Conservation (phyloP, 2,797 vertebrate species). For the Accipiter superciliosus region DNA sequence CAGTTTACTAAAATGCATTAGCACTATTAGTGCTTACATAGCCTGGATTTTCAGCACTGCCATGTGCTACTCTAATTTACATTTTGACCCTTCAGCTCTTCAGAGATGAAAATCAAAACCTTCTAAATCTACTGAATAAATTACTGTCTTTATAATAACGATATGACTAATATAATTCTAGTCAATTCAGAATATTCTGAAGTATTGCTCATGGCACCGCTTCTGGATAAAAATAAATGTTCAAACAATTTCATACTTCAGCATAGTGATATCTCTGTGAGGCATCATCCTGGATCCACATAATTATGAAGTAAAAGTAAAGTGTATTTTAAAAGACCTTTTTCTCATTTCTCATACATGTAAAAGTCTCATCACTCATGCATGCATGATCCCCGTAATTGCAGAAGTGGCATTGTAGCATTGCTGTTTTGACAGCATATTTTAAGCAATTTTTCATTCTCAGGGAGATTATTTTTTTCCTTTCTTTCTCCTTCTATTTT, state of each 20-base stretch:
- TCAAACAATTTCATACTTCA: constrained; percentile 19
- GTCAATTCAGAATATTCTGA: constrained; percentile 1
- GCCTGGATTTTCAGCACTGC: background rate
- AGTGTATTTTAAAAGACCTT: constrained; percentile 22
- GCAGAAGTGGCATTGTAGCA: background rate
- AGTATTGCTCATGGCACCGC: background rate
- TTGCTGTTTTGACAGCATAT: constrained; percentile 1
- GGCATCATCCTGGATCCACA: background rate
- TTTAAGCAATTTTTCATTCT: constrained; percentile 3
- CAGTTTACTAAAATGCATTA: background rate
- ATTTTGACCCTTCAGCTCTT: constrained; percentile 18
- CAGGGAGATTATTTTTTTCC: background rate
- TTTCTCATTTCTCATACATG: background rate
- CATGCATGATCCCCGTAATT: background rate
- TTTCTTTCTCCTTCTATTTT: background rate
- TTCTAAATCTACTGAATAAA: constrained; percentile 2
- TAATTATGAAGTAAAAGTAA: constrained; percentile 8
- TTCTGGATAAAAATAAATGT: constrained; percentile 34
- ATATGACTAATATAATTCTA: constrained; percentile 17
- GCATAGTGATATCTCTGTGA: background rate
- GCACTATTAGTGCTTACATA: background rate
- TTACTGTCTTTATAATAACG: background rate
- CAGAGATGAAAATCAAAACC: constrained; percentile 18
- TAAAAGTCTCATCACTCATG: constrained; percentile 14
- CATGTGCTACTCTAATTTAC: background rate